Conservation (phyloP, 64 coral and sea anemone genomes). For the Acropora yongei region DNA sequence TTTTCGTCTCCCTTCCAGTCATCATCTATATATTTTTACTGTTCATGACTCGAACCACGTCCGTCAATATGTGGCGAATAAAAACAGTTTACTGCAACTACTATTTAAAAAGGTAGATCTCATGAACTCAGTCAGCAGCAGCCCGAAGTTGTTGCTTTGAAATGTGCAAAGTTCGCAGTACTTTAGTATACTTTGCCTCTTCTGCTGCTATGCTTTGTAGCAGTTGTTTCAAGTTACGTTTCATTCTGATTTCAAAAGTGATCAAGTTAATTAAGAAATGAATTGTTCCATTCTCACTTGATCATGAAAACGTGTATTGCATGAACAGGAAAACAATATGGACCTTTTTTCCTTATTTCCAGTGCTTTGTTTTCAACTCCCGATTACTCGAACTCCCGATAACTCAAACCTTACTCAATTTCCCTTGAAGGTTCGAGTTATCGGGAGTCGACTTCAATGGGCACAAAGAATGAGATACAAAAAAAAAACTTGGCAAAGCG, state of each 20-base stretch:
- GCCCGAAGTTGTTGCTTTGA: not conserved
- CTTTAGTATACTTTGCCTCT: not conserved
- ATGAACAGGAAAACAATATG: not conserved
- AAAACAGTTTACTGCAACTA: too few species aligned
- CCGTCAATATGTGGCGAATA: too few species aligned
- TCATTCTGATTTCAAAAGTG: not conserved
- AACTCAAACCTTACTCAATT: not conserved
- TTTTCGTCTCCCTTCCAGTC: not conserved
- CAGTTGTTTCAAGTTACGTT: not conserved
- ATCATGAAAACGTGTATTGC: not conserved
- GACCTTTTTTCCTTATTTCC: not conserved
- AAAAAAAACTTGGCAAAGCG: not conserved
- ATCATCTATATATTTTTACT: not conserved
- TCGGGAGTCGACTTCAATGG: not conserved
- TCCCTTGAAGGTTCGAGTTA: not conserved
- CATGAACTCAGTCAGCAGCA: too few species aligned
- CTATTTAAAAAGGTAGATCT: too few species aligned
- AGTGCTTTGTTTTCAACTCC: not conserved
- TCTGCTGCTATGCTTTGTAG: not conserved
- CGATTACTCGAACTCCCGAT: not conserved
- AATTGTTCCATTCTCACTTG: not conserved
- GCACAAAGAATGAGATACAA: not conserved
- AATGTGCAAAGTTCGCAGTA: not conserved
- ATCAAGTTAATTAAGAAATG: not conserved
- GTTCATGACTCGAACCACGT: not conserved